Conservation (phyloP, 2,113 vertebrate species). For the Ginglymostoma cirratum region DNA sequence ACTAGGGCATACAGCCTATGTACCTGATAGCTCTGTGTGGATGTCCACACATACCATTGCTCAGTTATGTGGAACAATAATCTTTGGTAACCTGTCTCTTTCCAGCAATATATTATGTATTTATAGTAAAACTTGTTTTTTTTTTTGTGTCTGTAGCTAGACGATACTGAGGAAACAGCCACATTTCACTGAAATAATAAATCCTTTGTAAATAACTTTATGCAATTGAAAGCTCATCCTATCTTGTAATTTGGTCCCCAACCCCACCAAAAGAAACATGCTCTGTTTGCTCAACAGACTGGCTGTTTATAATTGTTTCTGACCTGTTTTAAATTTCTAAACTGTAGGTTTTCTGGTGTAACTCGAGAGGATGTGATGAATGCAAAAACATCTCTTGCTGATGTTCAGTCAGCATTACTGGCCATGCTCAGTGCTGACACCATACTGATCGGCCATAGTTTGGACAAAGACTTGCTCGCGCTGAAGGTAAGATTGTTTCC, state of each 20-base stretch:
- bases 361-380: conserved; percentile 57
- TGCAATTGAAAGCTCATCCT: background rate
- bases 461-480: conserved; percentile 60
- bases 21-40: too few relatives aligned
- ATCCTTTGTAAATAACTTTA: background rate
- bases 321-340: background rate
- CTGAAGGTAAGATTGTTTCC: conserved; percentile 62
- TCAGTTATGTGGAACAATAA: too few relatives aligned
- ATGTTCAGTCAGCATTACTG: conserved; percentile 62
- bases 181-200: background rate
- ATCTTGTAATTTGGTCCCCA: background rate
- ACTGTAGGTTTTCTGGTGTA: conserved; percentile 65
- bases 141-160: too few relatives aligned
- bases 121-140: too few relatives aligned
- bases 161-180: too few relatives aligned
- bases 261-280: background rate
- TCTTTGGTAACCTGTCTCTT: too few relatives aligned
- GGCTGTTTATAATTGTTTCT: background rate
- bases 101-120: too few relatives aligned
- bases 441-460: conserved; percentile 64
- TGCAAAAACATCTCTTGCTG: conserved; percentile 47
- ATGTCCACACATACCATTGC: too few relatives aligned
- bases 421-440: conserved; percentile 62
- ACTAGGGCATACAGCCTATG: too few relatives aligned
- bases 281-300: background rate